A percentile compares a stretch with the other conserved stretches of the same genome.
phyloP scores from a whole-genome alignment of 2,113 vertebrate genomes.

The Marcusenius ussheri region DNA sequence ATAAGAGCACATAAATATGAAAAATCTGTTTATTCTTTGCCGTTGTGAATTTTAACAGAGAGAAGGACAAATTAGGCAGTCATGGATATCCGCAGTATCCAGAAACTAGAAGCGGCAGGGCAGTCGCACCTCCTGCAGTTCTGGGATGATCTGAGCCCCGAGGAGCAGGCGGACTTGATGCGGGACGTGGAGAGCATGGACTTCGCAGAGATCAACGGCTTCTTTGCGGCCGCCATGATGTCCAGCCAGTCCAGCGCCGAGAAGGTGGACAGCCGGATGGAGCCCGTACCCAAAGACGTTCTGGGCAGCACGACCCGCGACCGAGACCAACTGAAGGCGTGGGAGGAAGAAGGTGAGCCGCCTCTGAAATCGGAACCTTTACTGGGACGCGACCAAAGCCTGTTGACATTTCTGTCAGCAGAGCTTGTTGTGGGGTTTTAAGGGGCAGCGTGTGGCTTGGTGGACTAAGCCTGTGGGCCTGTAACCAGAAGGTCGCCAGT shows the following conservation, averaged over 20 bases:
- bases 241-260: constrained; percentile 52
- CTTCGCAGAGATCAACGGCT: constrained; percentile 69
- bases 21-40: neutral
- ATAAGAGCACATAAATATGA: neutral
- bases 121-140: constrained; percentile 79
- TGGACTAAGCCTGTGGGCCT: too few relatives aligned
- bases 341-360: constrained; percentile 75
- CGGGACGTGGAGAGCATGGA: constrained; percentile 66
- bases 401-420: neutral
- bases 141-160: constrained; percentile 64
- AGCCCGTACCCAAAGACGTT: constrained; percentile 76
- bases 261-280: constrained; percentile 75
- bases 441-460: too few relatives aligned
- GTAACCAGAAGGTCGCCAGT: too few relatives aligned
- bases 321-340: constrained; percentile 59
- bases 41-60: neutral
- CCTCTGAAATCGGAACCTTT: neutral
- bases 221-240: constrained; percentile 69
- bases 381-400: neutral
- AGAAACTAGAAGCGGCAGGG: constrained; percentile 55
- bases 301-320: constrained; percentile 81
- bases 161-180: constrained; percentile 56
- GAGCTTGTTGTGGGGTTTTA: neutral
- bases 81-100: constrained; percentile 55
- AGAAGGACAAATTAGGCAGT: neutral